These are phyloP conservation scores for Setophaga petechia DNA, from an alignment of 2,113 vertebrate species.

Conservation along the genomic window DNA sequence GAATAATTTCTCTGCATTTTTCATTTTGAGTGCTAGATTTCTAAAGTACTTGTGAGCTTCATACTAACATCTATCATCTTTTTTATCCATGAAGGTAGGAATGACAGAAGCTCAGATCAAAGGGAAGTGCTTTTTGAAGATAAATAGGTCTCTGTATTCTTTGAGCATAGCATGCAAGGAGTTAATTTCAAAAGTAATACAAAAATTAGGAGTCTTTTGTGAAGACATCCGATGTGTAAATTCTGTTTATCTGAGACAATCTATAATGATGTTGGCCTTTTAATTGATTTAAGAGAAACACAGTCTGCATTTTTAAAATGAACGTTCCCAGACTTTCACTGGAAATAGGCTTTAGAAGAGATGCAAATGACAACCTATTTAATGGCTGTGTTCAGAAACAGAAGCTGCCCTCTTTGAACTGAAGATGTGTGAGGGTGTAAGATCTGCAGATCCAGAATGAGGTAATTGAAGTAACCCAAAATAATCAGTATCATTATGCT, in stretches of 20 bases:
- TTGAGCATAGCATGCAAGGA: background rate
- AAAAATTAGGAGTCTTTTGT: background rate
- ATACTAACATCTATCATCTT: background rate
- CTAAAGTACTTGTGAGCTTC: background rate
- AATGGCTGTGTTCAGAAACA: background rate
- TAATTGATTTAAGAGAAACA: slow-evolving; percentile 26
- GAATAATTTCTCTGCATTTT: background rate
- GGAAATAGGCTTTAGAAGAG: slow-evolving; percentile 9
- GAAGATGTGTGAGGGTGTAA: background rate
- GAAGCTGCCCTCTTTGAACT: slow-evolving; percentile 31
- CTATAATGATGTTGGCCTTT: background rate
- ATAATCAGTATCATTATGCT: background rate
- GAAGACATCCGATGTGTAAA: background rate
- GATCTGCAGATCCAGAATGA: background rate
- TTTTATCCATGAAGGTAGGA: background rate
- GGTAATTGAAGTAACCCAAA: background rate
- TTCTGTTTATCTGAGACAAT: slow-evolving; percentile 8
- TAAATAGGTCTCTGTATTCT: background rate
- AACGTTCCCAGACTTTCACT: slow-evolving; percentile 1
- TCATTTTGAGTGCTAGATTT: background rate
- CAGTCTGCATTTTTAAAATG: slow-evolving; percentile 3
- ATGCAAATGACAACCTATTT: slow-evolving; percentile 41
- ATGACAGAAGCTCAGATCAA: slow-evolving; percentile 39
- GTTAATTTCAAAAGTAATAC: background rate
- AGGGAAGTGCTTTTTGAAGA: slow-evolving; percentile 17